Conservation (phyloP, 2,797 vertebrate species). For the Lepidocolaptes lacrymiger region DNA sequence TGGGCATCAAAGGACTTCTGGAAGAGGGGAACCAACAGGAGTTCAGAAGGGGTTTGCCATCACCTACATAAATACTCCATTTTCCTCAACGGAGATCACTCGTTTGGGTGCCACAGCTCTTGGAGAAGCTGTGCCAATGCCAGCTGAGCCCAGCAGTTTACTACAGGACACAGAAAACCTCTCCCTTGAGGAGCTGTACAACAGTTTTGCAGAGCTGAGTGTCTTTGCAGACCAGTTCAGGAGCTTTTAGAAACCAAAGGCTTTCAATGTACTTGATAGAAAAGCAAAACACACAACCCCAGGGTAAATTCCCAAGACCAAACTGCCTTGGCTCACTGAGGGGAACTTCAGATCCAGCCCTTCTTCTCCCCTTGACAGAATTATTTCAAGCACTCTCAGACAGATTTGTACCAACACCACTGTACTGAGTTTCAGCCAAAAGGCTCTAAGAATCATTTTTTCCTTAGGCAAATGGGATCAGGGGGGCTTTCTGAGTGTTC, state of each 20-base stretch:
- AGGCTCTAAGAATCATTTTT: background rate
- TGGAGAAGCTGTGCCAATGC: background rate
- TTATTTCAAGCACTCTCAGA: background rate
- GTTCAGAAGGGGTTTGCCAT: background rate
- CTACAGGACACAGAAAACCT: background rate
- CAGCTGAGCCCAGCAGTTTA: background rate
- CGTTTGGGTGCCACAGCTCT: background rate
- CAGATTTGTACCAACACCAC: background rate
- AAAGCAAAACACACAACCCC: background rate
- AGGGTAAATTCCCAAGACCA: background rate
- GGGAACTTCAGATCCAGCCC: background rate
- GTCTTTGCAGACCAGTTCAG: background rate
- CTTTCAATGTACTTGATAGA: background rate
- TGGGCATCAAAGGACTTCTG: constrained; percentile 98
- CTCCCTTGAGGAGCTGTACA: background rate
- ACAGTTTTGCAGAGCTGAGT: background rate
- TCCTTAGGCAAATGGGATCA: background rate
- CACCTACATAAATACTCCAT: background rate
- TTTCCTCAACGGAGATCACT: background rate
- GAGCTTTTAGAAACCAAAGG: background rate
- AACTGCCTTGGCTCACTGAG: background rate
- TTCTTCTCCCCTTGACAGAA: background rate
- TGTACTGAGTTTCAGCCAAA: background rate
- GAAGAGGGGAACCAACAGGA: background rate
- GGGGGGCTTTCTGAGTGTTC: background rate